These are phyloP conservation scores for Anagyrus pseudococci DNA, from an alignment of 2,888 invertebrate species.

Conservation along the genomic window DNA sequence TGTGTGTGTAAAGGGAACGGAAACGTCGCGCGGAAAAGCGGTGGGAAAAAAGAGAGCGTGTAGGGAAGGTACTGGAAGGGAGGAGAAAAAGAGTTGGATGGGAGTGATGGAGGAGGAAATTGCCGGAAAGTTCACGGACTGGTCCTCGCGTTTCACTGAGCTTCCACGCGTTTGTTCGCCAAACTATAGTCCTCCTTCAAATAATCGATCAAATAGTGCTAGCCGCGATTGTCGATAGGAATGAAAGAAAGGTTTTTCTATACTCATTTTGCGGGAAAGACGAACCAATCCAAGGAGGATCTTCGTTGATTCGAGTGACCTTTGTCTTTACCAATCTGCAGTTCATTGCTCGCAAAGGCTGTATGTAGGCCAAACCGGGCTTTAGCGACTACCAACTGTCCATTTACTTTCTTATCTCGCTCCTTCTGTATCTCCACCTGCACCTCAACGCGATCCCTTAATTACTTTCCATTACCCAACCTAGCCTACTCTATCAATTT, in stretches of 20 bases:
- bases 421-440: background rate
- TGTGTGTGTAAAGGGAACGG: no score
- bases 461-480: slow-evolving; percentile 28
- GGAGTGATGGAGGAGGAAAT: slow-evolving; percentile 41
- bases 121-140: slow-evolving; percentile 44
- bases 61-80: slow-evolving; percentile 26
- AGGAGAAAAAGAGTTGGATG: slow-evolving; percentile 36
- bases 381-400: slow-evolving; percentile 10
- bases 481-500: no score
- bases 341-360: slow-evolving; percentile 27
- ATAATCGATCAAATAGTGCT: slow-evolving; percentile 44
- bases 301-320: slow-evolving; percentile 27
- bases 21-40: no score
- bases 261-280: slow-evolving; percentile 23
- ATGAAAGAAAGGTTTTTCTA: slow-evolving; percentile 8
- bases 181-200: slow-evolving; percentile 40
- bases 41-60: slow-evolving; percentile 21
- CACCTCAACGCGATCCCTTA: slow-evolving; percentile 6
- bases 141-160: no score
- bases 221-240: no score
- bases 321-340: slow-evolving; percentile 29
- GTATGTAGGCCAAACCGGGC: no score
- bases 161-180: no score
- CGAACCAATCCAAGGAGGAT: slow-evolving; percentile 17
- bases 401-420: slow-evolving; percentile 1